Base-by-base conservation (phyloP, 2,113 vertebrate genomes). In the Bos indicus region DNA sequence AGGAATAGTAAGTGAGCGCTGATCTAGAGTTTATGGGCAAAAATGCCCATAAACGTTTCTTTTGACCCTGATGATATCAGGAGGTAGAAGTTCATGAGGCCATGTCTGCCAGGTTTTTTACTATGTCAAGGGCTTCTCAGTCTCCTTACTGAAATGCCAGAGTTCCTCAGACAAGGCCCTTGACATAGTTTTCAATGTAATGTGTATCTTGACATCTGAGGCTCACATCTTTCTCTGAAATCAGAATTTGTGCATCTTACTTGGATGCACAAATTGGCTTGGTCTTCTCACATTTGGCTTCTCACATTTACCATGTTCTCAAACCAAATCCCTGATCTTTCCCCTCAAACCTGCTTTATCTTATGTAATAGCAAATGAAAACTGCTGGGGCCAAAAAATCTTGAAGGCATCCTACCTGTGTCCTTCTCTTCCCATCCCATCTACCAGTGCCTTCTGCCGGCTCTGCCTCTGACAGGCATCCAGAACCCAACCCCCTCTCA, bases 271-370 rank as follows among this genome's bases (percentile, higher is more conserved):
- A 13, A 74, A 13, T 40, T 74, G 67, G 67, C 71, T 43, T 77
- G 30, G 52, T 21, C 19, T 40, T 40, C 40, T 40, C 40, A 40
- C 40, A 62, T 21, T 16, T 21, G 25, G 14, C 25, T 5, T 16
- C 25, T 95, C 3, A 0, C 6, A 0, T 25, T 60, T 14, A 7
- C 51, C 2, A 3, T 7, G 5, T 64, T 33, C 80, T 19, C 33
- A 80, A 16, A 15, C 46, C 15, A 16, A 52, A 30, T 30, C 36
- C 9, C 26, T 0, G 25, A 1, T 48, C 30, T 43, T 25, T 52
- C 40, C 48, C 40, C 7, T 83, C 9, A 13, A 4, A 6, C 3
- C n/a, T 5, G 33, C 11, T 11, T 23, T 5, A 1, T 16, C 25
- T 64, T 36, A 48, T 26, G 36, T 17, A 54, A 36, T 5, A 64